Conservation (phyloP, 2,888 invertebrate species). For the Odontomyia ornata region DNA sequence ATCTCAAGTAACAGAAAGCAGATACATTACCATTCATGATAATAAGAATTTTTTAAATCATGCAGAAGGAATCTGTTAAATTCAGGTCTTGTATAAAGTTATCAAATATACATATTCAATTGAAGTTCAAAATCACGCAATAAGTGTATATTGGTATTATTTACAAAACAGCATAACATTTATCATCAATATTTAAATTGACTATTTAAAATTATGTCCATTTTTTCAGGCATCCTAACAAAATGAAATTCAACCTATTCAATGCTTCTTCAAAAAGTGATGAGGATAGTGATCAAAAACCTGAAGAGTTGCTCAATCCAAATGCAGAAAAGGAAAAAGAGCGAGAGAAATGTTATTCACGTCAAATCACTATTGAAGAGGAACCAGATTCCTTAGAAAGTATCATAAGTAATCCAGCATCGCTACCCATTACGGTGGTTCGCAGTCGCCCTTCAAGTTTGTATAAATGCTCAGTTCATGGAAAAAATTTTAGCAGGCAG, state of each 20-base stretch:
- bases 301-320: slow-evolving; percentile 44
- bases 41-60: too few relatives aligned
- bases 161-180: too few relatives aligned
- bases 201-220: too few relatives aligned
- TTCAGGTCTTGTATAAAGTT: too few relatives aligned
- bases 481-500: slow-evolving; percentile 59
- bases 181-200: too few relatives aligned
- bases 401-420: slow-evolving; percentile 62
- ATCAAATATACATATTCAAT: too few relatives aligned
- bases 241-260: slow-evolving; percentile 53
- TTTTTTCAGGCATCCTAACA: slow-evolving; percentile 2
- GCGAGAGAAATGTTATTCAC: slow-evolving; percentile 49
- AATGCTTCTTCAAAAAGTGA: slow-evolving; percentile 47
- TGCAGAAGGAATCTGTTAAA: too few relatives aligned
- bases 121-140: too few relatives aligned
- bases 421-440: slow-evolving; percentile 63
- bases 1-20: too few relatives aligned
- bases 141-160: too few relatives aligned
- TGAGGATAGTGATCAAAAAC: slow-evolving; percentile 42
- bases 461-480: slow-evolving; percentile 56
- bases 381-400: slow-evolving; percentile 63
- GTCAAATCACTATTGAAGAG: slow-evolving; percentile 60
- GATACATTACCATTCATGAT: too few relatives aligned
- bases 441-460: slow-evolving; percentile 61
- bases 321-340: slow-evolving; percentile 28